Evolutionary conservation across 2,888 invertebrate genomes (phyloP).

Genomic region (Hypomecis punctinalis): DNA sequence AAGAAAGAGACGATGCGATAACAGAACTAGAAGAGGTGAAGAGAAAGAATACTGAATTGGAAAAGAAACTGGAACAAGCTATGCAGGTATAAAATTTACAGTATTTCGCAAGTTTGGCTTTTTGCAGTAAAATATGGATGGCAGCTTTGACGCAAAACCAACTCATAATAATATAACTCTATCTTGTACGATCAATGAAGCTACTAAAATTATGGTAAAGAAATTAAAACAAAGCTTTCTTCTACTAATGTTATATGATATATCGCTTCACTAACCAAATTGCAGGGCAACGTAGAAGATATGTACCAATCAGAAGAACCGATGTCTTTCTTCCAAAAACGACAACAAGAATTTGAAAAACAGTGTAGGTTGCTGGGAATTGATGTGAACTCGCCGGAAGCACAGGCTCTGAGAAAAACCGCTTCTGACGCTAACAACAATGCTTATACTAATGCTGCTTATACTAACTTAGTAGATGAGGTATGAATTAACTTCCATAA

Average conservation of each 20-base stretch:
- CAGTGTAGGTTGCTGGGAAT: slow-evolving; percentile 79
- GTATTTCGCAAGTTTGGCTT: background rate
- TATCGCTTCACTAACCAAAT: slow-evolving; percentile 60
- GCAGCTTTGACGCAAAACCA: background rate
- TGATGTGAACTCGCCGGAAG: slow-evolving; percentile 73
- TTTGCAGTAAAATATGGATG: background rate
- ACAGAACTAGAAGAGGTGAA: slow-evolving; percentile 92
- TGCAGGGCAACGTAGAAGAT: slow-evolving; percentile 71
- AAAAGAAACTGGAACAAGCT: slow-evolving; percentile 90
- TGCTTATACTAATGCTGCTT: slow-evolving; percentile 62
- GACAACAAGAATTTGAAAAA: slow-evolving; percentile 77
- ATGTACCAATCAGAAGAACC: slow-evolving; percentile 70
- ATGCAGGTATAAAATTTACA: slow-evolving; percentile 75
- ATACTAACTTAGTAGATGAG: slow-evolving; percentile 62
- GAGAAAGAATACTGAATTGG: slow-evolving; percentile 90
- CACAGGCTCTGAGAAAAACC: slow-evolving; percentile 62
- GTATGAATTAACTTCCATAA: slow-evolving; percentile 36
- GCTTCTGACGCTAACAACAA: slow-evolving; percentile 63
- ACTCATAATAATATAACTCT: background rate
- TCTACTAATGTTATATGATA: slow-evolving; percentile 32
- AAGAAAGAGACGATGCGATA: slow-evolving; percentile 90
- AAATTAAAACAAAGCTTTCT: background rate
- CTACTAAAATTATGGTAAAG: background rate
- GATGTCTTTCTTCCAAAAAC: slow-evolving; percentile 77
- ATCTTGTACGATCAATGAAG: background rate